These are phyloP conservation scores for Monodelphis domestica DNA, from an alignment of 2,797 vertebrate species.

Conservation along the genomic window DNA sequence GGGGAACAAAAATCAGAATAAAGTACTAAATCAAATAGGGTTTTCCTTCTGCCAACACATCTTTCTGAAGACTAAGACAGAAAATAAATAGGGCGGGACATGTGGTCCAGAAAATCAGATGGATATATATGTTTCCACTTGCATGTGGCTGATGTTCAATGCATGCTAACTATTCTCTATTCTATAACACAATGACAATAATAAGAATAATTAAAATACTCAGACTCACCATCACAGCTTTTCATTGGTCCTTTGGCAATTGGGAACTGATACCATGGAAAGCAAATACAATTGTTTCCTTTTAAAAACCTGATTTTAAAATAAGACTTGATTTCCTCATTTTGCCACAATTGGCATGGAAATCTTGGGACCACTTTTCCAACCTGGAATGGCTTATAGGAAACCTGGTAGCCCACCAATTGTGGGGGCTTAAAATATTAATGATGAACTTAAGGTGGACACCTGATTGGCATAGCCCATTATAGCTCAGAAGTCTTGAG, in stretches of 20 bases:
- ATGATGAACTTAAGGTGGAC: too few species aligned
- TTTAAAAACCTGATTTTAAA: not conserved
- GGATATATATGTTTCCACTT: constrained; percentile 36
- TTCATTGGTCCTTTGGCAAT: not conserved
- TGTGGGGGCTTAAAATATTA: too few species aligned
- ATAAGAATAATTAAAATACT: constrained; percentile 36
- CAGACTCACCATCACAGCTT: constrained; percentile 40
- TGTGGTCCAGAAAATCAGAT: constrained; percentile 32
- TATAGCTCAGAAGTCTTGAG: too few species aligned
- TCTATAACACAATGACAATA: constrained; percentile 15
- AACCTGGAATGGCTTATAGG: too few species aligned
- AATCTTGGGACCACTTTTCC: too few species aligned
- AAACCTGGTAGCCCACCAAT: too few species aligned
- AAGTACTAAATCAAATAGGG: constrained; percentile 51
- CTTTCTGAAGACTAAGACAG: constrained; percentile 16
- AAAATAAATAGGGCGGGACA: constrained; percentile 23
- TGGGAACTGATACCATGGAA: not conserved
- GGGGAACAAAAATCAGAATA: constrained; percentile 32
- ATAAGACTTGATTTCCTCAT: not conserved
- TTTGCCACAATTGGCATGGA: too few species aligned
- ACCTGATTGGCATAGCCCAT: too few species aligned
- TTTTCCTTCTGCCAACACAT: constrained; percentile 18
- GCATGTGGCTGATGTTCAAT: constrained; percentile 21
- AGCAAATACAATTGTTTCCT: not conserved
- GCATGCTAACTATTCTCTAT: constrained; percentile 52